Base-by-base conservation (phyloP, 2,797 vertebrate genomes). In the Pseudomugil gertrudae region DNA sequence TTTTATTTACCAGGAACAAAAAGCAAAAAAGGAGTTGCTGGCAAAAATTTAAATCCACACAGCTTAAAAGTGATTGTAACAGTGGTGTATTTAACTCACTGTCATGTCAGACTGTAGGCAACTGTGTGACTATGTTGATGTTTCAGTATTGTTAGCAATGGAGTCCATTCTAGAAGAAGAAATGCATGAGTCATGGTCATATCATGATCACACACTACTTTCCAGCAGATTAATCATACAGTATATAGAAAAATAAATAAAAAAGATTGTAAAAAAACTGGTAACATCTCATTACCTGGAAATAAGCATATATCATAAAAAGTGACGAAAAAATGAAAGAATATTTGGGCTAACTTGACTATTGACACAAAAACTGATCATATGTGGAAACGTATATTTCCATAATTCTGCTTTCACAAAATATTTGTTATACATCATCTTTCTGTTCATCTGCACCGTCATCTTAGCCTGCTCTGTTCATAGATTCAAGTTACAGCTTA, bases 161-260 rank as follows among this genome's bases (percentile, higher is more conserved):
- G 60, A 54, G 67, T 47, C 51, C 48, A 57, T 56, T 69, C 55
- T 75, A 30, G 63, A 72, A 43, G 65, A 74, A 72, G 59, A 54
- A 54, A 29, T 0, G 2, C 15, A 48, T 54, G 79, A 72, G 57
- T 80, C 67, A 74, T 30, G 7, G 26, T 70, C 29, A 40, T 47
- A 51, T 63, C 5, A 26, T 58, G 48, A 52, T 13, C 33, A 13
- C 17, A 52, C 36, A 69, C 43, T 48, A 63, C 24, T 51, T 56
- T 11, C 26, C n/a, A 43, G 58, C 48, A 55, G 2, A 19, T 24
- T 9, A 9, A 14, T 55, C 35, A 60, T 48, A 50, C 43, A 52
- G 53, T 32, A 9, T 3, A 36, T 3, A 36, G 2, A 4, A 48
- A 40, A 40, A 30, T 9, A 57, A 33, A 40, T 5, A 6, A 57